phyloP scores from a whole-genome alignment of 2,888 invertebrate genomes.

The Hecatera dysodea region DNA sequence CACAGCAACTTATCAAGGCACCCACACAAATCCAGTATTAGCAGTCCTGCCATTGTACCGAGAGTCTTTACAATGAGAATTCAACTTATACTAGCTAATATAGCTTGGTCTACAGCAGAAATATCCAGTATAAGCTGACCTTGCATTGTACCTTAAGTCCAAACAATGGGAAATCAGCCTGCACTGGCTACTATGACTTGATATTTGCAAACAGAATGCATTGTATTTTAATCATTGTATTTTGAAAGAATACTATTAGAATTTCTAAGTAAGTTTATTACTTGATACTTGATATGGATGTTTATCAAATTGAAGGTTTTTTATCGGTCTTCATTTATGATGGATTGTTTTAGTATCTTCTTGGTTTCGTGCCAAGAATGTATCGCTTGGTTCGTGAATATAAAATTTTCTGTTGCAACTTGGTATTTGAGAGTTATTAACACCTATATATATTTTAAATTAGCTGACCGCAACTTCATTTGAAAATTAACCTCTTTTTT shows the following conservation, averaged over 20 bases:
- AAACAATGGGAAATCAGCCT: neutral
- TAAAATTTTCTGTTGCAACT: neutral
- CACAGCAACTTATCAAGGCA: neutral
- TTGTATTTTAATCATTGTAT: constrained; percentile 58
- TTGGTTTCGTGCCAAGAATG: neutral
- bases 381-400: neutral
- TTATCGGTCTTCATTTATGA: constrained; percentile 25
- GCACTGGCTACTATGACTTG: neutral
- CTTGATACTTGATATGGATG: constrained; percentile 11
- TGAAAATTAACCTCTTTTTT: no score
- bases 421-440: no score
- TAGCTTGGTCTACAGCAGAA: neutral
- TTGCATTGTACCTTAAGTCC: neutral
- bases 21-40: neutral
- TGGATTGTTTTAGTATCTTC: neutral
- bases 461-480: no score
- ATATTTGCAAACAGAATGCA: constrained; percentile 21
- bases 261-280: constrained; percentile 41
- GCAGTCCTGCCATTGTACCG: neutral
- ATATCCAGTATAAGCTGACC: neutral
- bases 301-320: constrained; percentile 29
- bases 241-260: constrained; percentile 49
- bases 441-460: neutral
- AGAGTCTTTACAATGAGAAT: neutral
- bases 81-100: neutral